Evolutionary conservation across 2,797 vertebrate species (phyloP), one percentile per base, ranked within the genome.

Genomic region (Vultur gryphus): DNA sequence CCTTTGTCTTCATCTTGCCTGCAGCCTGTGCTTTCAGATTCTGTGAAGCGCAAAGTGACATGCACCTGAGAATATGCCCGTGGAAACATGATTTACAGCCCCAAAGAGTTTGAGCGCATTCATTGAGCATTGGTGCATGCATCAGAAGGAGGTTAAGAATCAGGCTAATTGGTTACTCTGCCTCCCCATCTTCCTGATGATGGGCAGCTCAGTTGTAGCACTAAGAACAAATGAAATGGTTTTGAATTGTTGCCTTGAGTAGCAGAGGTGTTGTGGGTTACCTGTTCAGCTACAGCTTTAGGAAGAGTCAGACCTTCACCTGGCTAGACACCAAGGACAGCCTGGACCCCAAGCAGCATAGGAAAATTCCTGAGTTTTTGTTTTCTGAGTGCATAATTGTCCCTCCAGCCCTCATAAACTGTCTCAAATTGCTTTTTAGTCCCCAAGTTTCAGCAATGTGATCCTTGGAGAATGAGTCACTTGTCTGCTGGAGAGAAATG

Each of bases 41-140:
- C 43, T 59, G 19, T 84, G 73, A 65, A 85, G 46, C 31, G 18
- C 21, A 28, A 77, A 66, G n/a, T 28, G 35, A 6, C 1, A 1
- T 4, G 6, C 28, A 29, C 13, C 48, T 80, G 37, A 54, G 55
- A 49, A 52, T 31, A 33, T 18, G 11, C 18, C 25, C 11, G 12
- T 71, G 82, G 64, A 81, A 94, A 77, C 0, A 5, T 64, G 39
- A 54, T 84, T 48, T 71, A 57, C 19, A 62, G 5, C 12, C 28
- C 24, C 18, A 24, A 46, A 83, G 46, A 43, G 2, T 43, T 6
- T 33, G 37, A 91, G 37, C 3, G 1, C 1, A 0, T 41, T 64
- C 9, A 29, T 3, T 6, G 35, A 67, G 7, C 2, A 5, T 2
- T 39, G n/a, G 13, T 43, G 37, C 9, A 7, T 3, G 2, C n/a